Evolutionary conservation across 2,888 invertebrate genomes (phyloP), one percentile per base, ranked within the genome.

Genomic region (Heliothis peltigera): DNA sequence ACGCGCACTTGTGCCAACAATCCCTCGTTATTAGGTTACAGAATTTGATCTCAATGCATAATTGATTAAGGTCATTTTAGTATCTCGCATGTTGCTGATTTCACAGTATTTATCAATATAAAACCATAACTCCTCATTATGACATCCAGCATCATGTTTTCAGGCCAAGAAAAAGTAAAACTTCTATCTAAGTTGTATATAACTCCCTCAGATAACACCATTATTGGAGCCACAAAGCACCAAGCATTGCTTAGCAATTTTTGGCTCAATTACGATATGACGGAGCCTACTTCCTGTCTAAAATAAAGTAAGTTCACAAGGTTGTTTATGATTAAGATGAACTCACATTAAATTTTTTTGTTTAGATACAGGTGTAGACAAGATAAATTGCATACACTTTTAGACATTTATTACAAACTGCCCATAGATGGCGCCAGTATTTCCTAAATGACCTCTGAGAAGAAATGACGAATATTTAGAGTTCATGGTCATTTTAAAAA

Each of bases 1-100:
- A 39, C 51, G 19, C 8, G 54, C 69, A 77, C 75, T 66, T 75
- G 79, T 79, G 81, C 78, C 83, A 85, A 85, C 83, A 70, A 62
- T 75, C 46, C 49, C 28, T 32, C 22, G 44, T 60, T 76, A 70
- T 75, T 73, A 72, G 75, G 75, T 75, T 60, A 78, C 51, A 70
- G 55, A 61, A 59, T 49, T 77, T 76, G 84, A 51, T 66, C 81
- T 70, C 62, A 76, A 84, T 83, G 77, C 80, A 76, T 77, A 72
- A 64, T 39, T 70, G 53, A 63, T 52, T 10, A 46, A 62, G 72
- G 64, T 42, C 62, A 51, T 56, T 39, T 39, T 39, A 1, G 5
- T 39, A n/a, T 39, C 8, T 32, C n/a, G 6, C 39, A 39, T 39
- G n/a, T 39, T 39, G n/a, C n/a, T 39, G 15, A 39, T 39, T 39